phyloP scores from a whole-genome alignment of 2,888 invertebrate genomes.

The Nomada fabriciana region DNA sequence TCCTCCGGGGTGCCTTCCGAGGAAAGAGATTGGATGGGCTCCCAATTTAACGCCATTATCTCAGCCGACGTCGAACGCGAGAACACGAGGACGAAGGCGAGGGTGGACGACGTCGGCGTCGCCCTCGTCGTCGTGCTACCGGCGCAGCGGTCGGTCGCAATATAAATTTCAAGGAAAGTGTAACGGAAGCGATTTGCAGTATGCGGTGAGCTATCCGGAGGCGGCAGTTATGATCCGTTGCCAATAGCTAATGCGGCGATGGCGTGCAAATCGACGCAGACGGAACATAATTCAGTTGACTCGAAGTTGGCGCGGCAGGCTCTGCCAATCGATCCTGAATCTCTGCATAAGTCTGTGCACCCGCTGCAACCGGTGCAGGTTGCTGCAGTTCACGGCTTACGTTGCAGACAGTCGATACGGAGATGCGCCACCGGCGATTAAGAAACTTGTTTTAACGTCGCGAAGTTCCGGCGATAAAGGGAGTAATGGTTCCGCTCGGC shows the following conservation, averaged over 20 bases:
- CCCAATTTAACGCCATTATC: conserved; percentile 71
- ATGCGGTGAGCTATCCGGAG: conserved; percentile 73
- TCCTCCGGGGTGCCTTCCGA: background rate
- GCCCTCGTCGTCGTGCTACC: background rate
- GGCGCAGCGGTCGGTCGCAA: conserved; percentile 45
- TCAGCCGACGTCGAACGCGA: conserved; percentile 52
- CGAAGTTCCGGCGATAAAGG: conserved; percentile 53
- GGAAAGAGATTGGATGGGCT: conserved; percentile 61
- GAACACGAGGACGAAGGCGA: conserved; percentile 26
- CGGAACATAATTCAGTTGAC: conserved; percentile 77
- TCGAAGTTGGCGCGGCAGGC: conserved; percentile 73
- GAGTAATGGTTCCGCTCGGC: conserved; percentile 36
- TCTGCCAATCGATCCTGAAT: conserved; percentile 74
- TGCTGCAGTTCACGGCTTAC: conserved; percentile 43
- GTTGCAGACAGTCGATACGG: conserved; percentile 47
- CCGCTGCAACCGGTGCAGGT: conserved; percentile 51
- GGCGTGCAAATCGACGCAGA: conserved; percentile 79
- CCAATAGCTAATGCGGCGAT: conserved; percentile 79
- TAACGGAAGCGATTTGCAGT: conserved; percentile 79
- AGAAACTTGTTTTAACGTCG: conserved; percentile 44
- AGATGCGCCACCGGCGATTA: conserved; percentile 50
- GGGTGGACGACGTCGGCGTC: conserved; percentile 12
- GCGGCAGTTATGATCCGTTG: conserved; percentile 80
- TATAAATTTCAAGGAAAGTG: conserved; percentile 77
- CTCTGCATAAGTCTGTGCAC: conserved; percentile 61